phyloP scores from a whole-genome alignment of 1,140 invertebrate genomes.

The Drosophila grimshawi region DNA sequence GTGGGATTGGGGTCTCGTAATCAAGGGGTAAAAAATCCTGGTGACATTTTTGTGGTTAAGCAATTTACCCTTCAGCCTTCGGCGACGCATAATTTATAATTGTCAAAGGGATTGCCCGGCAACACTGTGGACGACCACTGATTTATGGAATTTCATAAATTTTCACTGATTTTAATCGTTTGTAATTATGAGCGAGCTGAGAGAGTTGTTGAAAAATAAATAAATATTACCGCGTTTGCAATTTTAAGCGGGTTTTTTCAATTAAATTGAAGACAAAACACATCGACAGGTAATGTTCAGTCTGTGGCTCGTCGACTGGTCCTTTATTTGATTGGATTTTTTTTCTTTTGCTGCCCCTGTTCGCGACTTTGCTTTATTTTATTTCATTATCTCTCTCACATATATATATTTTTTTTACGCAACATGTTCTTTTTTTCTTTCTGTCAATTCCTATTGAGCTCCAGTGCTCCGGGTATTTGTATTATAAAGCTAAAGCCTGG shows the following conservation, averaged over 20 bases:
- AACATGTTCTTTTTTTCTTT: conserved; percentile 25
- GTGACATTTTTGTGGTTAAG: conserved; percentile 75
- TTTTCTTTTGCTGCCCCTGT: conserved; percentile 6
- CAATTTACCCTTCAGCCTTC: conserved; percentile 64
- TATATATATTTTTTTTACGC: conserved; percentile 24
- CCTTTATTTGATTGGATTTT: conserved; percentile 76
- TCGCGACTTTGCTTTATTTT: conserved; percentile 59
- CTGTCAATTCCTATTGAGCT: conserved; percentile 45
- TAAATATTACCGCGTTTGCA: conserved; percentile 28
- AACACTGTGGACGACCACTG: conserved; percentile 45
- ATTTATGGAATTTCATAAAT: conserved; percentile 83
- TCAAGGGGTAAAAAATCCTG: conserved; percentile 12
- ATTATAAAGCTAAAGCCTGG: conserved; percentile 44
- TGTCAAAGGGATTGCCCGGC: conserved; percentile 68
- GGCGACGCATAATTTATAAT: conserved; percentile 78
- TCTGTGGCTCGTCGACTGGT: conserved; percentile 10
- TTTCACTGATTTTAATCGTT: conserved; percentile 80
- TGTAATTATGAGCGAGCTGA: conserved; percentile 63
- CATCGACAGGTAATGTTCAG: conserved; percentile 57
- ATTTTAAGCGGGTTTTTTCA: conserved; percentile 60
- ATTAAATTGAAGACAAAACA: conserved; percentile 75
- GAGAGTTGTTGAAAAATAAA: conserved; percentile 4
- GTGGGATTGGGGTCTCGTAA: not conserved
- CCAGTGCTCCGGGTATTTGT: conserved; percentile 48
- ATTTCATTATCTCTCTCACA: conserved; percentile 59